phyloP scores from a whole-genome alignment of 2,797 vertebrate species.

The Coilia nasus region DNA sequence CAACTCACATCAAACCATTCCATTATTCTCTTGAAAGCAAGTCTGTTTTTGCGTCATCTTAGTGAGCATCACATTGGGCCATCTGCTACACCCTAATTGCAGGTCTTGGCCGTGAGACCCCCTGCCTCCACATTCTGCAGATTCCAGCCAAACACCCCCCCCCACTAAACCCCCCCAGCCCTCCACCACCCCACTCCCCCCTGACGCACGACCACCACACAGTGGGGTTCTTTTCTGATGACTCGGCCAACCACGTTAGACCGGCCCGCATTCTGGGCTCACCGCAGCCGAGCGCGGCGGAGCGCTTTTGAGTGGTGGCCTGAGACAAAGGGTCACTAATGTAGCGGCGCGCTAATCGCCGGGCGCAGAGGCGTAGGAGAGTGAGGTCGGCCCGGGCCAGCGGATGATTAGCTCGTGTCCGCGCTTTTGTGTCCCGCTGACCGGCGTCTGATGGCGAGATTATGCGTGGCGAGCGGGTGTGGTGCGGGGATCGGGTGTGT shows the following conservation, averaged over 20 bases:
- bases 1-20: background rate
- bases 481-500: background rate
- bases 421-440: slow-evolving; percentile 30
- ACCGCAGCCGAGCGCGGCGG: background rate
- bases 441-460: background rate
- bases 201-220: background rate
- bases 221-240: background rate
- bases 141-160: background rate
- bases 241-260: background rate
- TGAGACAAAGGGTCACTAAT: slow-evolving; percentile 42
- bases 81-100: slow-evolving; percentile 3
- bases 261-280: background rate
- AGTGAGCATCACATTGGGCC: background rate
- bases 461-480: background rate
- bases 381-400: slow-evolving; percentile 17
- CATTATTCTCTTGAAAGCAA: background rate
- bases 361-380: slow-evolving; percentile 14
- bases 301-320: background rate
- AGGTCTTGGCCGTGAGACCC: background rate
- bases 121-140: background rate
- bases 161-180: no score
- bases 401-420: slow-evolving; percentile 42
- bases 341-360: slow-evolving; percentile 24
- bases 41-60: background rate
- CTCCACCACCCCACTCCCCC: no score